These are phyloP conservation scores for Ormyrus nitidulus DNA, from an alignment of 2,888 invertebrate species.

Conservation along the genomic window DNA sequence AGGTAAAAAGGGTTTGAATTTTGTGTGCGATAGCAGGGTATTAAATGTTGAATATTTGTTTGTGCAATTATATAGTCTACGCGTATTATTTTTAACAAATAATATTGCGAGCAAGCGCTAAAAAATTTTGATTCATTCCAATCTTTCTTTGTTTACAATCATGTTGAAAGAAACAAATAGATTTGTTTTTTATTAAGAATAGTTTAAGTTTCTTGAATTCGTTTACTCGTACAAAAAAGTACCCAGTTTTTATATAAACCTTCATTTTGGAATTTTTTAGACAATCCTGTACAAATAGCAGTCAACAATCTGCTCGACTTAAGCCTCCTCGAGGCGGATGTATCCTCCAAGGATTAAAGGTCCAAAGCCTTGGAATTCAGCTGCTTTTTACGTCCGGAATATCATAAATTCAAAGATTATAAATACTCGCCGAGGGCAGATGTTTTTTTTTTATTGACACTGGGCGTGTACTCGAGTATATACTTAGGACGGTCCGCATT, in stretches of 20 bases:
- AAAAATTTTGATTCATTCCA: too few relatives aligned
- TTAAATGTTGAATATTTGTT: too few relatives aligned
- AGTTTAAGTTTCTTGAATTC: too few relatives aligned
- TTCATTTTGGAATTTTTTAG: neutral
- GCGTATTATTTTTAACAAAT: too few relatives aligned
- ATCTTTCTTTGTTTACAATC: too few relatives aligned
- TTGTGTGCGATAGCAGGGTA: too few relatives aligned
- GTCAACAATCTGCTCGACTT: slow-evolving; percentile 11
- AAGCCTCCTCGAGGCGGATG: slow-evolving; percentile 31
- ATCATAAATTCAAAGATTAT: slow-evolving; percentile 52
- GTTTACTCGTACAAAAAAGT: too few relatives aligned
- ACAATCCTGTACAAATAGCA: neutral
- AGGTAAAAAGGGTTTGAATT: too few relatives aligned
- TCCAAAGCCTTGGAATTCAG: neutral
- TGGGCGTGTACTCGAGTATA: slow-evolving; percentile 26
- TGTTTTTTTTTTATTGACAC: slow-evolving; percentile 23
- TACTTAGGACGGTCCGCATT: slow-evolving; percentile 1
- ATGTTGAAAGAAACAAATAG: too few relatives aligned
- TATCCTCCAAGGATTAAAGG: slow-evolving; percentile 34
- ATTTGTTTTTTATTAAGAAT: too few relatives aligned
- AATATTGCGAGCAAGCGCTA: too few relatives aligned
- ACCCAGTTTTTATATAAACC: neutral
- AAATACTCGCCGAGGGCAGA: slow-evolving; percentile 16
- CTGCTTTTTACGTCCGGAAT: neutral
- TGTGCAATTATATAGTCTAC: too few relatives aligned